Evolutionary conservation across 2,113 vertebrate species (phyloP).

Genomic region (Sapajus apella): DNA sequence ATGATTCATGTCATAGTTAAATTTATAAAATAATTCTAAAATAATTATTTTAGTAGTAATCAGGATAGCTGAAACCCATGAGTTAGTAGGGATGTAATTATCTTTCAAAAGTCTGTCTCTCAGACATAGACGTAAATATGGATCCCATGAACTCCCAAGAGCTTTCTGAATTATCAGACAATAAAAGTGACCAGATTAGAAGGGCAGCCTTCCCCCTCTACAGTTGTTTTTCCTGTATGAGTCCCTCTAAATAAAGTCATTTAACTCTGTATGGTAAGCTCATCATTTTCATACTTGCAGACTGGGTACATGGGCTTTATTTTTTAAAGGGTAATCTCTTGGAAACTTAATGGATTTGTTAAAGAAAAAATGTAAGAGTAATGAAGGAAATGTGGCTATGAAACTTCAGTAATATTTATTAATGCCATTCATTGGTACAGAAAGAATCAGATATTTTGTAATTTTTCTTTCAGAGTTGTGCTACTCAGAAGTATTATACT

Average conservation of each 20-base stretch:
- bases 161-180: neutral
- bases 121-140: neutral
- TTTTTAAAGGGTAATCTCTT: neutral
- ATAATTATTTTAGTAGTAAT: slow-evolving; percentile 27
- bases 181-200: neutral
- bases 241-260: neutral
- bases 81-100: slow-evolving; percentile 4
- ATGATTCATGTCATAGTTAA: slow-evolving; percentile 13
- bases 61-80: neutral
- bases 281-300: neutral
- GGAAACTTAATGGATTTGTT: neutral
- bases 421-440: neutral
- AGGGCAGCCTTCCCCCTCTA: neutral
- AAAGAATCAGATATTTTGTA: neutral
- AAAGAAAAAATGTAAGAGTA: neutral
- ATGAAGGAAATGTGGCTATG: neutral
- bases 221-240: neutral
- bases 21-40: slow-evolving; percentile 26
- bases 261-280: neutral
- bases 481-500: neutral
- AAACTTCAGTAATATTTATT: neutral
- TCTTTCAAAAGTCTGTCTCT: neutral
- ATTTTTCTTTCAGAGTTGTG: neutral
- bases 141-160: neutral
- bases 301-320: neutral